phyloP scores from a whole-genome alignment of 2,797 vertebrate genomes.

The Agapornis canus region DNA sequence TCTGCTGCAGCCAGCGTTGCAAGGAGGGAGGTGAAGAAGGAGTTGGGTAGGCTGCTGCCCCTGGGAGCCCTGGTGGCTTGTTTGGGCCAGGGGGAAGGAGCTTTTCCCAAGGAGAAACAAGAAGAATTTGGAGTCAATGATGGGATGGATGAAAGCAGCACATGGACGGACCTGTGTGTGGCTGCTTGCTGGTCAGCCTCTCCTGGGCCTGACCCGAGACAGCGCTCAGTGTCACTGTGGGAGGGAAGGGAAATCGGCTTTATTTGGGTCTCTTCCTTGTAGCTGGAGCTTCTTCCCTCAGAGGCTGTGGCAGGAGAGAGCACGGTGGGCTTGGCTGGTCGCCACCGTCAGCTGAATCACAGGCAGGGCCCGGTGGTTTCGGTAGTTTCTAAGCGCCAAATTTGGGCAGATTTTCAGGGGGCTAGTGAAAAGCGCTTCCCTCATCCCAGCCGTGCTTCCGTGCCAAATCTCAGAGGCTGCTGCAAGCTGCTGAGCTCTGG shows the following conservation, averaged over 20 bases:
- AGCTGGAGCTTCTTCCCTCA: fast-evolving
- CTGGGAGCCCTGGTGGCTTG: not conserved
- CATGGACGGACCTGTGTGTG: fast-evolving
- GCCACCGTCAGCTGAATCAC: not conserved
- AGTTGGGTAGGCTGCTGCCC: not conserved
- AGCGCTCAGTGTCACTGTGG: fast-evolving
- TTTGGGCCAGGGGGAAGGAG: fast-evolving
- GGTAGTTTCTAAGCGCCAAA: not conserved
- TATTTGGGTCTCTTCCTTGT: not conserved
- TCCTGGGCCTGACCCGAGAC: fast-evolving
- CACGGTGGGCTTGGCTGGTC: not conserved
- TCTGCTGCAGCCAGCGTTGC: not conserved
- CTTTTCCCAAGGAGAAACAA: fast-evolving
- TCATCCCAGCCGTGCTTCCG: not conserved
- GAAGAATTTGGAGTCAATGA: fast-evolving
- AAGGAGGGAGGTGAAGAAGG: fast-evolving
- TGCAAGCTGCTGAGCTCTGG: conserved; percentile 15
- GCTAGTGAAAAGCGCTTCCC: not conserved
- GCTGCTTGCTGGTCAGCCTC: fast-evolving
- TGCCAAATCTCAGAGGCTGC: not conserved
- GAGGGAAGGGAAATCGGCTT: not conserved
- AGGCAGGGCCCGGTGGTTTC: not conserved
- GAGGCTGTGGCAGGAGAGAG: not conserved
- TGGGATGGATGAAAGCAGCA: fast-evolving
- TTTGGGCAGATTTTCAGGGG: conserved; percentile 54